Base-by-base conservation (phyloP, 2,113 vertebrate species). In the Rynchops niger region DNA sequence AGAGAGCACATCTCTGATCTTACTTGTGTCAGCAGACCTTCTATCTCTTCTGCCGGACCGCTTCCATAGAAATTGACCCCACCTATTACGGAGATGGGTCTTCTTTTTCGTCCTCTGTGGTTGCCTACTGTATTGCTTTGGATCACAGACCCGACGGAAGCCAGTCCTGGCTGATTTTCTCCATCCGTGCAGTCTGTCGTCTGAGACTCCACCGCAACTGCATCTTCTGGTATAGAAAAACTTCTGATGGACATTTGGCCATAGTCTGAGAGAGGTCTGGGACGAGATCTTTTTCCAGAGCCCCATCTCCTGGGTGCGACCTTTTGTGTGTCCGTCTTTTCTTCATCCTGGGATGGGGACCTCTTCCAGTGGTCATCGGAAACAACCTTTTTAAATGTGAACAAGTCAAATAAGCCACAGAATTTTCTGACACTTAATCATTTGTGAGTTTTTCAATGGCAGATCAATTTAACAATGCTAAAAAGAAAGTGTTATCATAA, bases 221-320 rank as follows among this genome's bases (percentile, higher is more conserved):
- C 97, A 88, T 99, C 99, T 97, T 99, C 99, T 10, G 99, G 99
- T 96, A 99, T 99, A n/a, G 98, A 98, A 82, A 98, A 97, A 92
- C 98, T 99, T 88, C 98, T 98, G 95, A 98, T 92, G 1, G 95
- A 79, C 92, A 99, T 96, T 88, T 99, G 99, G 47, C 98, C 98
- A 14, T 99, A 99, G 97, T 99, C 99, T 17, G 99, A 99, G 69
- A 99, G 98, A 10, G 99, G 99, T 58, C 99, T 98, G 38, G 99
- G 99, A 72, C 98, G 97, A 1, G 98, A 94, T 85, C 98, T 98
- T 97, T 66, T 97, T 86, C 98, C 98, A 96, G 97, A 98, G 87
- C 95, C 98, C 98, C 97, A 98, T 93, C 95, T 98, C 98, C 97
- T 98, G 70, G 59, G 86, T 83, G 73, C 95, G 71, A 82, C 93